Evolutionary conservation across 2,113 vertebrate genomes (phyloP).

Genomic region (Rhinopithecus roxellana): DNA sequence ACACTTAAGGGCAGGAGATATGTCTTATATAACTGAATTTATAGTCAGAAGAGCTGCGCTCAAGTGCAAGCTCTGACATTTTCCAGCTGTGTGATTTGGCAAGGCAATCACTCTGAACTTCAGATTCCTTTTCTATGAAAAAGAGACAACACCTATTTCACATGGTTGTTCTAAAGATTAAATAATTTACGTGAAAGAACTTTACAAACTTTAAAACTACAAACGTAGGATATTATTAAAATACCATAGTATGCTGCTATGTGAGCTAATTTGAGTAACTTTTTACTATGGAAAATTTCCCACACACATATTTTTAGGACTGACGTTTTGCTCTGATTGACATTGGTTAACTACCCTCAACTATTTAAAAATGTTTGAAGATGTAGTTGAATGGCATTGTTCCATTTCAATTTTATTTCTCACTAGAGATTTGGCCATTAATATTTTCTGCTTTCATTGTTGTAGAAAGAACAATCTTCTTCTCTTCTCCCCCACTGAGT

Average conservation of each 20-base stretch:
- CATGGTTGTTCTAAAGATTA: constrained; percentile 6
- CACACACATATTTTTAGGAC: not conserved
- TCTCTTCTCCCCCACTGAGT: not conserved
- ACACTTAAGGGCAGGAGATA: not conserved
- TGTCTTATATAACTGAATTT: constrained; percentile 20
- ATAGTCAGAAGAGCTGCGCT: constrained; percentile 12
- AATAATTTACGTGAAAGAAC: constrained; percentile 46
- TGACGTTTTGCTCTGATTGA: constrained; percentile 19
- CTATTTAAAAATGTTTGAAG: not conserved
- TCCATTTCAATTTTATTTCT: not conserved
- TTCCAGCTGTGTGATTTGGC: not conserved
- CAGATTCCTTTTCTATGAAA: constrained; percentile 31
- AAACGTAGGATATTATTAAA: constrained; percentile 16
- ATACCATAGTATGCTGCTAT: not conserved
- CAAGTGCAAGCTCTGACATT: constrained; percentile 43
- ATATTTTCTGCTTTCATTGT: constrained; percentile 21
- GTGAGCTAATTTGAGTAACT: constrained; percentile 11
- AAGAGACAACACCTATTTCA: constrained; percentile 30
- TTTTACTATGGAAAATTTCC: not conserved
- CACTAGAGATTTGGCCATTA: not conserved
- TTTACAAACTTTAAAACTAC: constrained; percentile 38
- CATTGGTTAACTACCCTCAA: not conserved
- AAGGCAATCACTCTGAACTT: constrained; percentile 47
- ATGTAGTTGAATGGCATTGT: not conserved
- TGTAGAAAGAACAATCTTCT: not conserved